Conservation (phyloP, 23 tunicate genomes). For the Aplidium turbinatum region DNA sequence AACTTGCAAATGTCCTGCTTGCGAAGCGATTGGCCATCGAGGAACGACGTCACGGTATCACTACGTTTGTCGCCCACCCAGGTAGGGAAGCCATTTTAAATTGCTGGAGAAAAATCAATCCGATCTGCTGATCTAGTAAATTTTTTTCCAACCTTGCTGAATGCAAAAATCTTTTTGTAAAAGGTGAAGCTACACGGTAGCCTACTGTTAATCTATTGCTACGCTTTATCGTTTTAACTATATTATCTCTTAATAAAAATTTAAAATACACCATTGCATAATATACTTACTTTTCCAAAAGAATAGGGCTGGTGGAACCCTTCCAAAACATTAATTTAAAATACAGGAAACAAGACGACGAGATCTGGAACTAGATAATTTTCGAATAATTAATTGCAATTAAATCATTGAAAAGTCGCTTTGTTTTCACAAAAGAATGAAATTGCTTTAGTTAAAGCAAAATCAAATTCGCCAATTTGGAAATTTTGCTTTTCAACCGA, state of each 20-base stretch:
- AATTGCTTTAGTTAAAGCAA: no score
- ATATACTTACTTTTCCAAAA: no score
- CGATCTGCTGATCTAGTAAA: neutral
- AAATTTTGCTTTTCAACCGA: no score
- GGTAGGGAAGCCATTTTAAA: slow-evolving; percentile 24
- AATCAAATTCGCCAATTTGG: no score
- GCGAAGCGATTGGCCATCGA: slow-evolving; percentile 40
- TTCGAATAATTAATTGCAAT: neutral
- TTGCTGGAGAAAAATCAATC: neutral
- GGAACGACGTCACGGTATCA: slow-evolving; percentile 36
- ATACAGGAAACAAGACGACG: neutral
- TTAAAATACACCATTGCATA: no score
- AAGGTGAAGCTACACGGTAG: neutral
- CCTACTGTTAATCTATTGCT: no score
- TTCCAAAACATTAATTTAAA: neutral
- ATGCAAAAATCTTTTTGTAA: neutral
- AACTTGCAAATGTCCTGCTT: slow-evolving; percentile 56
- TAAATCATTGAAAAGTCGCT: no score
- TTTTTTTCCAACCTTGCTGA: neutral
- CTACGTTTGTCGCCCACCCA: slow-evolving; percentile 57
- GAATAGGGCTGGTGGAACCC: neutral
- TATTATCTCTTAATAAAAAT: no score
- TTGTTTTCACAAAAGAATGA: no score
- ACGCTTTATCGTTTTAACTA: no score
- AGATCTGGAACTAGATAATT: neutral